phyloP scores from a whole-genome alignment of 2,113 vertebrate species.

The Eulemur rufifrons region DNA sequence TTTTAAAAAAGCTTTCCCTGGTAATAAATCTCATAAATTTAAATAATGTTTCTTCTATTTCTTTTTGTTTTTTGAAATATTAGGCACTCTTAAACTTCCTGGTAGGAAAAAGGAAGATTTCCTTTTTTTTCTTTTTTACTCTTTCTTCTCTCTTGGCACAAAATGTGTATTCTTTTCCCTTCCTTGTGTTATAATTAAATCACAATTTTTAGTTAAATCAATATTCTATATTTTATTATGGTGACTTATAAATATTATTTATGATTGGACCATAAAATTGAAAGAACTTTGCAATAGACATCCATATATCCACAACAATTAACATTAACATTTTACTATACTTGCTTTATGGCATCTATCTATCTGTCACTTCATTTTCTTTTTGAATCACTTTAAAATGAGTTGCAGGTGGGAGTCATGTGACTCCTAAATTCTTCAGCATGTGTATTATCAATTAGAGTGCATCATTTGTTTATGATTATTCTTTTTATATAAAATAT shows the following conservation, averaged over 20 bases:
- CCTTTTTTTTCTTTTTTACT: neutral
- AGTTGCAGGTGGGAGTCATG: neutral
- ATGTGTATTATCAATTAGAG: neutral
- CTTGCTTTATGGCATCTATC: neutral
- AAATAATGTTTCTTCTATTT: neutral
- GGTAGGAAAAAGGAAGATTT: neutral
- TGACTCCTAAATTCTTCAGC: neutral
- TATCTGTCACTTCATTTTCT: neutral
- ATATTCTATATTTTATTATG: conserved; percentile 11
- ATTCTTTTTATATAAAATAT: neutral
- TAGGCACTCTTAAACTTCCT: neutral
- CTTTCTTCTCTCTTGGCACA: neutral
- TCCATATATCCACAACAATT: neutral
- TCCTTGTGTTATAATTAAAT: neutral
- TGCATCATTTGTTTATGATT: neutral
- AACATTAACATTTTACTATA: neutral
- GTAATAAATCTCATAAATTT: neutral
- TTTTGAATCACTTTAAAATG: conserved; percentile 46
- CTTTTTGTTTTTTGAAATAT: conserved; percentile 1
- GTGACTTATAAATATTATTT: conserved; percentile 3
- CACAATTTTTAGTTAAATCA: neutral
- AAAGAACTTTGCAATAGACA: neutral
- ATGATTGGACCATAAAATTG: neutral
- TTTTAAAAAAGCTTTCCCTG: neutral
- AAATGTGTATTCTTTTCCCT: neutral